Evolutionary conservation across 1,140 invertebrate species (phyloP), one percentile per base, ranked within the genome.

Genomic region (Meteorus sp.): DNA sequence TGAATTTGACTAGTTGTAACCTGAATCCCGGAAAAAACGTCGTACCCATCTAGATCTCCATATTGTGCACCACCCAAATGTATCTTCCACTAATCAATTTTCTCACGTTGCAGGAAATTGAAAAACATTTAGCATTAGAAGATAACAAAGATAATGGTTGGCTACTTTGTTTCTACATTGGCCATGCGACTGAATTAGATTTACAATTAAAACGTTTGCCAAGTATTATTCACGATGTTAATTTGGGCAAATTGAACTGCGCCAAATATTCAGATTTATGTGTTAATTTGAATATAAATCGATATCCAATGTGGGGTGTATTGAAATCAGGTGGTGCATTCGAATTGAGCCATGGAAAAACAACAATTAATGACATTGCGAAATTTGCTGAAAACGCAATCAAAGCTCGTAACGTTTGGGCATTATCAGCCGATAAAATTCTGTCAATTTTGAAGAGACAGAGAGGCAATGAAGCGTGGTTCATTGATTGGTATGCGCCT

Each of bases 401-500:
- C n/a, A 75, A 76, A 58, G 85, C 88, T 5, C 80, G 78, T 19
- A 85, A 85, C 69, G 71, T 92, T n/a, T 79, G 84, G 66, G 83
- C 85, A 7, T 74, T 91, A 1, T 83, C 83, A 2, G 84, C 84
- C 2, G 77, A 81, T 8, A 84, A 89, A 62, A 86, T 88, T 64
- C 76, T 82, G 13, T 74, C 78, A 51, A 79, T 85, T 64, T 71
- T 75, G 53, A 68, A 70, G 64, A 48, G 73, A 66, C 57, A 75
- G 52, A 72, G 72, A 59, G 73, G 77, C 53, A 70, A 74, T 31
- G 76, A 80, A 59, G 76, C 83, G 1, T 90, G 87, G 88, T 86
- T 92, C 67, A 82, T 93, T 22, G 89, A 92, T 68, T 92, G 90
- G 81, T 91, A 89, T 78, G 88, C 89, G 3, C 90, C 91, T 64